Base-by-base conservation (phyloP, 2,797 vertebrate genomes). In the Centropyge bicolor region DNA sequence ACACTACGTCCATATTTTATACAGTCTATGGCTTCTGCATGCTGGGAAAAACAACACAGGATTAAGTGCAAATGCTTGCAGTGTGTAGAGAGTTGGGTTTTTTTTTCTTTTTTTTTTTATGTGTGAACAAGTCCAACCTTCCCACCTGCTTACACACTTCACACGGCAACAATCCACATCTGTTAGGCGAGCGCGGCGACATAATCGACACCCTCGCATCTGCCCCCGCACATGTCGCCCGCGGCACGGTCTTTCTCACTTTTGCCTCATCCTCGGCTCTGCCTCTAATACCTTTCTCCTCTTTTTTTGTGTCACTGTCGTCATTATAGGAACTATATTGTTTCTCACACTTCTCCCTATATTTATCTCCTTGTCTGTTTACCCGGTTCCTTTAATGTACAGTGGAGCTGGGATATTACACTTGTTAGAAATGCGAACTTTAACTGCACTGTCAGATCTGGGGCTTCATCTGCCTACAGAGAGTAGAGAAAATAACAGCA, bases 171-270 rank as follows among this genome's bases (percentile, higher is more conserved):
- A 64, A 52, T 70, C 57, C 78, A 81, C 85, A 88, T 82, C 77
- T 89, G 86, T 80, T 86, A 16, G 59, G 59, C 27, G 81, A 88
- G 74, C 0, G 35, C 3, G 0, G 41, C 51, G 35, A 70, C 12
- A 8, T 68, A 74, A 59, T 80, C 80, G 82, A 72, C 86, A 70
- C 83, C 70, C 45, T 54, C 17, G 14, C 83, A 83, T 86, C 78
- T 84, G 81, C 74, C 76, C 66, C 54, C 27, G 6, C 82, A 78
- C 70, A 60, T 68, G 63, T 45, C 60, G 13, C 38, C 38, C 8
- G n/a, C 40, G 4, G 36, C 35, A 12, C 1, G 3, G 41, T n/a
- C 55, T 72, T 66, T 70, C 62, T 77, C 66, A 48, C 19, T 61
- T 82, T 69, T 63, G 36, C 77, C 60, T 67, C 59, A 67, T 77